Conservation (phyloP, 2,797 vertebrate genomes). For the Podarcis lilfordi region DNA sequence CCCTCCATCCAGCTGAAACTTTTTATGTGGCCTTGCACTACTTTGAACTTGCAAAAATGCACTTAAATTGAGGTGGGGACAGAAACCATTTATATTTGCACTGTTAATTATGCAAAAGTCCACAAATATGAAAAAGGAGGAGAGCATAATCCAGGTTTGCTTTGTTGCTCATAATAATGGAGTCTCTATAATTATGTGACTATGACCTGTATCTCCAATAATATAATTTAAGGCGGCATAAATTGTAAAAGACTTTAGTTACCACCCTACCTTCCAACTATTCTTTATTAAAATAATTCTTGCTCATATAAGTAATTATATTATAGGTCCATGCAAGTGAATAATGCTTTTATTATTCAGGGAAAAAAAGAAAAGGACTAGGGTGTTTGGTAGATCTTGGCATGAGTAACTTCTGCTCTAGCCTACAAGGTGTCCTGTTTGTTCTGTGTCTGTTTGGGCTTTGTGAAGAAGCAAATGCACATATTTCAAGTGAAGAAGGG, state of each 20-base stretch:
- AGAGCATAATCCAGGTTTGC: not conserved
- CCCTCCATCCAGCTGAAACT: not conserved
- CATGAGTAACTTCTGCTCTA: not conserved
- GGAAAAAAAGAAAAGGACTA: not conserved
- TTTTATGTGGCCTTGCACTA: not conserved
- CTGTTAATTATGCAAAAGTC: not conserved
- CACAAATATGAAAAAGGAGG: not conserved
- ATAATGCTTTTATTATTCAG: not conserved
- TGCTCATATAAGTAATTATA: not conserved
- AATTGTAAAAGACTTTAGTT: slow-evolving; percentile 1
- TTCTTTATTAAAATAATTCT: slow-evolving; percentile 1
- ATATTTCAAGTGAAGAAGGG: too few relatives aligned
- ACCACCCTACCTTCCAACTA: not conserved
- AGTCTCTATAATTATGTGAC: not conserved
- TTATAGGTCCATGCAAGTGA: not conserved
- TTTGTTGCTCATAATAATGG: not conserved
- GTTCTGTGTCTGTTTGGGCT: too few relatives aligned
- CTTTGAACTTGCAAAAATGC: not conserved
- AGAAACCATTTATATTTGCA: not conserved
- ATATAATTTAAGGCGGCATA: not conserved
- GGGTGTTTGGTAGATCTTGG: too few relatives aligned
- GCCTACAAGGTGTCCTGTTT: not conserved
- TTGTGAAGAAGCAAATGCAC: too few relatives aligned
- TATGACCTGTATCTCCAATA: not conserved
- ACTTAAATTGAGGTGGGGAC: not conserved